A percentile compares a stretch with the other conserved stretches of the same genome.
Conservation (phyloP, 2,797 vertebrate species). For the Hypotaenidia philippensis region DNA sequence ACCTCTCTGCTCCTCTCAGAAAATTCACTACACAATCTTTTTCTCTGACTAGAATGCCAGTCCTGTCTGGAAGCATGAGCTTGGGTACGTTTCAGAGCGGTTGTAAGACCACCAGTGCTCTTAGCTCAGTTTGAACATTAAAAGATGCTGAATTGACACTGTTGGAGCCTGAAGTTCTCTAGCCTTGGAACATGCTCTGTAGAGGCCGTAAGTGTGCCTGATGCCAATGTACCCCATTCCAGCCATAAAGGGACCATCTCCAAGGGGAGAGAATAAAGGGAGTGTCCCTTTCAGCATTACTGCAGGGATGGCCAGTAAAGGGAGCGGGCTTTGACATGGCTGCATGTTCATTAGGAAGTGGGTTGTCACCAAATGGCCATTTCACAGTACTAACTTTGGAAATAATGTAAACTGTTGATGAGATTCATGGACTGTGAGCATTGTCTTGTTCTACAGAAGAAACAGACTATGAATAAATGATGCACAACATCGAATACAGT, state of each 20-base stretch:
- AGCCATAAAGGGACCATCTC: constrained; percentile 55
- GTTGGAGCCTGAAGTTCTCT: neutral
- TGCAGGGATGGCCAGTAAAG: neutral
- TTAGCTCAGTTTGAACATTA: neutral
- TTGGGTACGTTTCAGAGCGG: neutral
- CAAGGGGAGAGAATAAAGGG: constrained; percentile 9
- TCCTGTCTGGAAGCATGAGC: neutral
- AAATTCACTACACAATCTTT: neutral
- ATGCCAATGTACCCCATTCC: neutral
- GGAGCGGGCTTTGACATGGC: neutral
- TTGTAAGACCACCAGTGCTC: neutral
- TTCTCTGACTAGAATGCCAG: neutral
- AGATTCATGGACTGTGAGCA: neutral
- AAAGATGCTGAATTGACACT: neutral
- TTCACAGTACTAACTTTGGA: neutral
- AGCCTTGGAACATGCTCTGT: neutral
- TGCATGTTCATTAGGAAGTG: neutral
- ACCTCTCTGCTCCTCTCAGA: constrained; percentile 6
- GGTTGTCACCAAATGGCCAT: neutral
- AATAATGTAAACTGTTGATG: neutral
- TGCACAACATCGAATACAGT: neutral
- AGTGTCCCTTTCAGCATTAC: neutral
- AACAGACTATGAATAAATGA: neutral
- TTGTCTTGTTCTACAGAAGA: neutral
- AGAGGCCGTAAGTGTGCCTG: neutral